phyloP scores from a whole-genome alignment of 2,888 invertebrate species.

The Platerodrilus igneus region DNA sequence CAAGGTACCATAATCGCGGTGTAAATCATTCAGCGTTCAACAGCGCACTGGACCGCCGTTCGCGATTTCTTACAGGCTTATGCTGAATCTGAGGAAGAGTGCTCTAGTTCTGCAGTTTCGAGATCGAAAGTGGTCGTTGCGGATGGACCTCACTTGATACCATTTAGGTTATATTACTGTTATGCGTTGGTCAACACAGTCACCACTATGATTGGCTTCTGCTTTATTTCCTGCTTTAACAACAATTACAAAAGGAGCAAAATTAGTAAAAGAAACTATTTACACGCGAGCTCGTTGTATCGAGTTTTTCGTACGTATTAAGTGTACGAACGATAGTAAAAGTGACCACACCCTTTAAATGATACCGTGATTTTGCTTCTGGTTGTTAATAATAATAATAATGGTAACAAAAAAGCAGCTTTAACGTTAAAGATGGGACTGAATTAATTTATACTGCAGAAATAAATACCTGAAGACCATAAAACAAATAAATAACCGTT shows the following conservation, averaged over 20 bases:
- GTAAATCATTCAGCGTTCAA: constrained; percentile 40
- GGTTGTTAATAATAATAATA: too few relatives aligned
- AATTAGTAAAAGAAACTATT: background rate
- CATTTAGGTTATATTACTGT: constrained; percentile 42
- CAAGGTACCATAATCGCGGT: too few relatives aligned
- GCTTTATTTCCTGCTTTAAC: constrained; percentile 38
- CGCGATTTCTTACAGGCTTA: constrained; percentile 41
- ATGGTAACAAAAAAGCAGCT: too few relatives aligned
- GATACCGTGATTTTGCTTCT: too few relatives aligned
- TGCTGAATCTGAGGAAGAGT: constrained; percentile 43
- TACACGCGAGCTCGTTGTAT: constrained; percentile 1
- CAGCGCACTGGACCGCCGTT: constrained; percentile 41
- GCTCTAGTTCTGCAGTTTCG: constrained; percentile 43
- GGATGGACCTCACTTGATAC: constrained; percentile 43
- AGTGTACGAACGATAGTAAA: constrained; percentile 30
- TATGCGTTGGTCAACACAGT: constrained; percentile 35
- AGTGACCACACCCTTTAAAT: constrained; percentile 35
- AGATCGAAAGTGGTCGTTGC: constrained; percentile 47
- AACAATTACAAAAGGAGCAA: constrained; percentile 12
- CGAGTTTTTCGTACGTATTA: too few relatives aligned
- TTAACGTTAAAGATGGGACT: too few relatives aligned
- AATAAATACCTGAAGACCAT: too few relatives aligned
- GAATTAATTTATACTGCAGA: too few relatives aligned
- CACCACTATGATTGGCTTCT: constrained; percentile 30
- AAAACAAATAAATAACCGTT: too few relatives aligned